Evolutionary conservation across 2,888 invertebrate species (phyloP), one percentile per base, ranked within the genome.

Genomic region (Strigamia transsilvanica): DNA sequence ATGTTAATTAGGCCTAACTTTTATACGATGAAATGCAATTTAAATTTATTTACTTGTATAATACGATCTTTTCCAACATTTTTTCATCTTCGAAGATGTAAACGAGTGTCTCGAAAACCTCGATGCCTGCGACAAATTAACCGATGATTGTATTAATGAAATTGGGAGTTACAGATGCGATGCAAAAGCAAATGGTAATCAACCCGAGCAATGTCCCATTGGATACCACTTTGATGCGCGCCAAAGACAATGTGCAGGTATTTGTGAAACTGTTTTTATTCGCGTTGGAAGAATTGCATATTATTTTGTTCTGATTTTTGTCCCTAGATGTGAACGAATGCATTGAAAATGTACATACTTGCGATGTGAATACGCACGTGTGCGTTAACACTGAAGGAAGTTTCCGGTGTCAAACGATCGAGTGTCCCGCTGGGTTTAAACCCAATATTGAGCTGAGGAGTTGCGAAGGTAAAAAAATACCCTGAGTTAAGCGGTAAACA

Each of bases 311-410:
- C 15, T 13, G 15, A 38, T 6, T 46, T 78, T 34, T 41, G 18
- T 13, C 34, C 9, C 7, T 78, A 88, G 89, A 89, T 84, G 85
- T 88, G 56, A 87, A 89, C 84, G 89, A 89, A 84, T 88, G 87
- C 84, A 80, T 80, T 0, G 83, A 86, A 23, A 85, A 85, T 2
- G 86, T 86, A 1, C 85, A 87, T 84, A 87, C 87, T 84, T 88
- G 88, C 83, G 84, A 85, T 9, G 86, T 86, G 7, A 84, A 84
- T 6, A 87, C 88, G 82, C 86, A 88, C 61, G 86, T 88, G 41
- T 90, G 90, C 84, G 88, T 90, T 82, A 91, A 90, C 86, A 89
- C 89, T 2, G 42, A 46, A 32, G 84, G 84, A 13, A 79, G 83
- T n/a, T 83, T 56, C 38, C n/a, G 42, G 12, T 84, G 84, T 66